A percentile compares a stretch with the other conserved stretches of the same genome.
phyloP scores from a whole-genome alignment of 2,888 invertebrate genomes.

The Zele albiditarsus region DNA sequence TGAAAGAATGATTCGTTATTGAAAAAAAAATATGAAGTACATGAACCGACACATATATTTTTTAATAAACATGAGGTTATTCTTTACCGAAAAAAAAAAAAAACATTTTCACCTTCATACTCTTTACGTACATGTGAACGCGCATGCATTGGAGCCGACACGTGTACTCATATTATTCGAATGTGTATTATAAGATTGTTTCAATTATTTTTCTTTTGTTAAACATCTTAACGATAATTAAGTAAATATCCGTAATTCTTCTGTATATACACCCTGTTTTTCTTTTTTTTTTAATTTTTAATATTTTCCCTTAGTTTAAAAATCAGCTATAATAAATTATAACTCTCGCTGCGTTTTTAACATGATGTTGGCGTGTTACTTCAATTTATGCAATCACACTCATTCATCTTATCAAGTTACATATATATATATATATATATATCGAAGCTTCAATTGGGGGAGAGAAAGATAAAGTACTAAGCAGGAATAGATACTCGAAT shows the following conservation, averaged over 20 bases:
- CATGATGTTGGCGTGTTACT: conserved; percentile 22
- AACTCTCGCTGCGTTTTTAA: conserved; percentile 28
- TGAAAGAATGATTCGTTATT: neutral
- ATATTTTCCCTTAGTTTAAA: conserved; percentile 34
- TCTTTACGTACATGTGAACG: conserved; percentile 1
- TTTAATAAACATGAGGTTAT: neutral
- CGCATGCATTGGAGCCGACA: neutral
- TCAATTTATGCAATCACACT: conserved; percentile 2
- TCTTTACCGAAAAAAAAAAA: neutral
- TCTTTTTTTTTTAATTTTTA: conserved; percentile 35
- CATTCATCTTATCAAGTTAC: conserved; percentile 19
- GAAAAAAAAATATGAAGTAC: conserved; percentile 18
- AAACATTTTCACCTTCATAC: neutral
- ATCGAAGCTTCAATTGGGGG: conserved; percentile 21
- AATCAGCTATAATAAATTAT: conserved; percentile 32
- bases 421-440: conserved; percentile 20
- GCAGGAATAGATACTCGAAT: conserved; percentile 4
- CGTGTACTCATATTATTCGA: neutral
- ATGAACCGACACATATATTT: conserved; percentile 14
- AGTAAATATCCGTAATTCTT: conserved; percentile 71
- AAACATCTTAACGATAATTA: conserved; percentile 64
- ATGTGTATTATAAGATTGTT: neutral
- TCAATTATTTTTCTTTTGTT: conserved; percentile 14
- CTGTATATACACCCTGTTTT: conserved; percentile 70
- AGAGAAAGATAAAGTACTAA: conserved; percentile 17